Evolutionary conservation across 1,140 invertebrate genomes (phyloP).

Genomic region (Drosophila rhopaloa): DNA sequence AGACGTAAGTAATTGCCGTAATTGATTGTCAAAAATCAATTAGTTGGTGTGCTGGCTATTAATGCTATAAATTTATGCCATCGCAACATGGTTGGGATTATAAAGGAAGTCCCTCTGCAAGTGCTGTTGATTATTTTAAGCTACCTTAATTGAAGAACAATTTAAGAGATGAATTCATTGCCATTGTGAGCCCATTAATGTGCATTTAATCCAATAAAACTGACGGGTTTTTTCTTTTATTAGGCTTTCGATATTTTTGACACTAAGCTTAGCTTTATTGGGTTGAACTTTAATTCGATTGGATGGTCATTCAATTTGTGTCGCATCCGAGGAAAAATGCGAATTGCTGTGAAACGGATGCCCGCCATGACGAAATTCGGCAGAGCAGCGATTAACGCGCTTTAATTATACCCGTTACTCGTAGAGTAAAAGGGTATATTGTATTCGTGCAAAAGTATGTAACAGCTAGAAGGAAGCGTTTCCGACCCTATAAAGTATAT

Average conservation of each 20-base stretch:
- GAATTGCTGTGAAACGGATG: slow-evolving; percentile 9
- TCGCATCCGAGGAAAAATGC: slow-evolving; percentile 6
- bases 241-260: background rate
- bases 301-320: slow-evolving; percentile 13
- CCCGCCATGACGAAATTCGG: slow-evolving; percentile 3
- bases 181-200: slow-evolving; percentile 57
- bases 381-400: background rate
- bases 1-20: slow-evolving; percentile 27
- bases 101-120: background rate
- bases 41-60: slow-evolving; percentile 21
- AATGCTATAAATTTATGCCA: slow-evolving; percentile 4
- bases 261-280: background rate
- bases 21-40: slow-evolving; percentile 52
- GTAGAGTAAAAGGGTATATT: too few species aligned
- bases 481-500: too few species aligned
- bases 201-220: slow-evolving; percentile 52
- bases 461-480: too few species aligned
- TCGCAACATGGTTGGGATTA: slow-evolving; percentile 5
- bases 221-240: too few species aligned
- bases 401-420: too few species aligned
- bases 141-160: slow-evolving; percentile 28
- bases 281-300: slow-evolving; percentile 3
- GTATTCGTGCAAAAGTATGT: too few species aligned
- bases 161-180: slow-evolving; percentile 5
- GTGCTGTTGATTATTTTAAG: slow-evolving; percentile 18